Evolutionary conservation across 2,888 invertebrate genomes (phyloP), one percentile per base, ranked within the genome.

Genomic region (Octodonta nipae): DNA sequence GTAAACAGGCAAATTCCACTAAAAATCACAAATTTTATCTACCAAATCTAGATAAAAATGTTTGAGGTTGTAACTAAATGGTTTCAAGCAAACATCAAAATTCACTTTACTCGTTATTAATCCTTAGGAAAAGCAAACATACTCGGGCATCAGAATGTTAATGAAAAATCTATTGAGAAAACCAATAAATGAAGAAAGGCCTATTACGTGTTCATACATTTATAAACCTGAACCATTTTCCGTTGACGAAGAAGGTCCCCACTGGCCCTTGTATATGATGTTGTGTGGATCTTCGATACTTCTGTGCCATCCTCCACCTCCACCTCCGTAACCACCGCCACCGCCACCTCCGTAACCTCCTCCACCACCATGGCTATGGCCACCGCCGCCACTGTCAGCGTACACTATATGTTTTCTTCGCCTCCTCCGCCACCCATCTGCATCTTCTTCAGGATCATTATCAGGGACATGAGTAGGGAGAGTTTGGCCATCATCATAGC

Each of bases 181-280:
- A n/a, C n/a, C n/a, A n/a, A n/a, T 22, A 22, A 22, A 3, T 22
- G 11, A 13, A 3, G n/a, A 24, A 17, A 30, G 14, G 31, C 32
- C 31, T 34, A 33, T 28, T 30, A 26, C 32, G 32, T 35, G 35
- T 34, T 35, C 41, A 41, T 43, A 43, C 39, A 38, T 43, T 22
- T 38, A 43, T 43, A 43, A 41, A 43, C 43, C 43, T 38, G 43
- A 43, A 35, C 39, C 35, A 38, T 41, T 43, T 39, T 41, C 43
- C 27, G 36, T 32, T 26, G 41, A 33, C 24, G 40, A 33, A 2
- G 36, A 28, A 12, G 35, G 8, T 25, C 35, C 35, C 43, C 43
- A 43, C 52, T 79, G 76, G 1, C 73, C 75, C 26, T 73, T 72
- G 59, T 84, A 85, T 2, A 83, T 81, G 36, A 84, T 53, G 41